Evolutionary conservation across 2,888 invertebrate genomes (phyloP), one percentile per base, ranked within the genome.

Genomic region (Drosophila rellima): DNA sequence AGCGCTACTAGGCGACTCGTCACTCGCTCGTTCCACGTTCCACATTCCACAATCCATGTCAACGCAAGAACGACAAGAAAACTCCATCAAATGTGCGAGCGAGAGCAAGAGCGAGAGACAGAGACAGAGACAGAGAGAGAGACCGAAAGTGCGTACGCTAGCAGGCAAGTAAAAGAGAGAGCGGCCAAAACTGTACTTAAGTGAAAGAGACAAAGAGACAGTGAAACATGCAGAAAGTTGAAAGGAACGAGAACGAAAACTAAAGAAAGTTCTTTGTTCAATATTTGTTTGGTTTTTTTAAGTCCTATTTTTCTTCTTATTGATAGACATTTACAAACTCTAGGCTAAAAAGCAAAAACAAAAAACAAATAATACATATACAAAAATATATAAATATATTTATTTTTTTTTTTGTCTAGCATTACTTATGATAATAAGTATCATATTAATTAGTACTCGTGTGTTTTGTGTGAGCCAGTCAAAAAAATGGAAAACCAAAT

Each of bases 1-100:
- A 98, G 93, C 95, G 98, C 89, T 98, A 98, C 94, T 98, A 94
- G 42, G 42, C 26, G 26, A 33, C 42, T 48, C 60, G 42, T 33
- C 23, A 33, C 69, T 51, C 26, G 35, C 56, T 40, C 26, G n/a
- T 26, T 39, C 55, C 42, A 55, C 61, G 40, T 59, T 68, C 57
- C 59, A 45, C 31, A 15, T 29, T 15, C 40, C 48, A 40, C 54
- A 61, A 31, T 10, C 10, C 39, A 17, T 31, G 13, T 31, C 39
- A 33, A 15, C 20, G 39, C 50, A 31, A 33, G 10, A 54, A 44
- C 17, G n/a, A 23, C 23, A 11, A 33, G 37, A 52, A 4, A 55
- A 15, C 52, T 44, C 15, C 40, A 65, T 50, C 57, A 48, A 69
- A 61, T 57, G 11, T 31, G 20, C 10, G 20, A 31, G 29, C 18